Evolutionary conservation across 1,140 invertebrate genomes (phyloP).

Genomic region (Aplysia californica): DNA sequence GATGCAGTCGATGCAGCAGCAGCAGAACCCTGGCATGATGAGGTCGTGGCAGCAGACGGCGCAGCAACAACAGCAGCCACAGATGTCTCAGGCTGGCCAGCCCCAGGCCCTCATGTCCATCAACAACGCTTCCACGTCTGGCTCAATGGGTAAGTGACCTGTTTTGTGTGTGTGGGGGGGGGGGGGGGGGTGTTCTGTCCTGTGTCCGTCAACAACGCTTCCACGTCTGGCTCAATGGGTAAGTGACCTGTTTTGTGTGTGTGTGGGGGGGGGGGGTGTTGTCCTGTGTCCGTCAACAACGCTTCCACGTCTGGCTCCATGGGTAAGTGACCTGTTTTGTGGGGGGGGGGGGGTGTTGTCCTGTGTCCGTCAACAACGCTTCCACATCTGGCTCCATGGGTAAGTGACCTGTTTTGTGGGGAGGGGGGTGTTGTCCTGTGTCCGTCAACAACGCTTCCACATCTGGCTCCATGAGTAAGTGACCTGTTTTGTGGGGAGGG

Average conservation of each 20-base stretch:
- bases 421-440: too few relatives aligned
- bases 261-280: too few relatives aligned
- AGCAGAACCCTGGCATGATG: slow-evolving; percentile 20
- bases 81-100: slow-evolving; percentile 17
- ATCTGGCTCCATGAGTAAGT: too few relatives aligned
- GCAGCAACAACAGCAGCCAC: slow-evolving; percentile 22
- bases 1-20: slow-evolving; percentile 16
- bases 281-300: too few relatives aligned
- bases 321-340: too few relatives aligned
- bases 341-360: too few relatives aligned
- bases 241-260: not conserved
- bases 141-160: not conserved
- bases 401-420: too few relatives aligned
- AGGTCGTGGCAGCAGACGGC: slow-evolving; percentile 31
- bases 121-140: not conserved
- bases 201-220: not conserved
- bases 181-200: not conserved
- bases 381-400: too few relatives aligned
- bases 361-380: too few relatives aligned
- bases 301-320: too few relatives aligned
- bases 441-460: too few relatives aligned
- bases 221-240: not conserved
- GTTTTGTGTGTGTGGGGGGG: not conserved
- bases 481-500: too few relatives aligned
- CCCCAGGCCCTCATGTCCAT: slow-evolving; percentile 22